These are phyloP conservation scores for Spilosoma lubricipeda DNA, from an alignment of 2,888 invertebrate genomes.

Conservation along the genomic window DNA sequence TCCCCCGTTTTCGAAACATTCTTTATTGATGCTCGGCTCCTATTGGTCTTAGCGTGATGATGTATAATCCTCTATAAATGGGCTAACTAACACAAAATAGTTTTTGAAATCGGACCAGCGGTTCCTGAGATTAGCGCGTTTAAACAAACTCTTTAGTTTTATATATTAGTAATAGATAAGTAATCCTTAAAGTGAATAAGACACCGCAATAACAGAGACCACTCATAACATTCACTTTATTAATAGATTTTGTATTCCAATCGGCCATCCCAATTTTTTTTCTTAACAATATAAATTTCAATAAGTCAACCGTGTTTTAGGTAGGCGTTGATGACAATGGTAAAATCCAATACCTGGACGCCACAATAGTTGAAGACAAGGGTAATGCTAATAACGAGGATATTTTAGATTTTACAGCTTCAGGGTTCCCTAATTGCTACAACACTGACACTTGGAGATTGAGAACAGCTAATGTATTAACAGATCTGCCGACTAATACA, in stretches of 20 bases:
- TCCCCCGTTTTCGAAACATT: no score
- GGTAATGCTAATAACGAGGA: constrained; percentile 84
- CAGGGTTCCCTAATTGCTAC: constrained; percentile 85
- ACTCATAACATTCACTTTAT: background rate
- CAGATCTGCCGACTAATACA: constrained; percentile 89
- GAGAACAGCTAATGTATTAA: constrained; percentile 78
- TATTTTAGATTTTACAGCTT: constrained; percentile 61
- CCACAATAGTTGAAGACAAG: constrained; percentile 78
- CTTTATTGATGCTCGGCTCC: no score
- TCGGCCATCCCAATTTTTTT: background rate
- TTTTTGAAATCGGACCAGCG: no score
- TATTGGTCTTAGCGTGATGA: no score
- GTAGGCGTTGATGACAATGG: constrained; percentile 88
- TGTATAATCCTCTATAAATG: no score
- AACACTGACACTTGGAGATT: constrained; percentile 83
- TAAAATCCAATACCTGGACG: constrained; percentile 88
- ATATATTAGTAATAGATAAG: no score
- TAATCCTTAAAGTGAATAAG: no score
- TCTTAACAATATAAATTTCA: background rate
- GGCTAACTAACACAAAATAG: no score
- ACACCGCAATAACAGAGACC: no score
- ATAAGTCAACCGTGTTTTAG: constrained; percentile 55
- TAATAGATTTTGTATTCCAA: background rate
- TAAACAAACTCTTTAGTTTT: no score
- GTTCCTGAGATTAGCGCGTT: no score